These are phyloP conservation scores for Agraylea sexmaculata DNA, from an alignment of 1,140 invertebrate species.

Conservation along the genomic window DNA sequence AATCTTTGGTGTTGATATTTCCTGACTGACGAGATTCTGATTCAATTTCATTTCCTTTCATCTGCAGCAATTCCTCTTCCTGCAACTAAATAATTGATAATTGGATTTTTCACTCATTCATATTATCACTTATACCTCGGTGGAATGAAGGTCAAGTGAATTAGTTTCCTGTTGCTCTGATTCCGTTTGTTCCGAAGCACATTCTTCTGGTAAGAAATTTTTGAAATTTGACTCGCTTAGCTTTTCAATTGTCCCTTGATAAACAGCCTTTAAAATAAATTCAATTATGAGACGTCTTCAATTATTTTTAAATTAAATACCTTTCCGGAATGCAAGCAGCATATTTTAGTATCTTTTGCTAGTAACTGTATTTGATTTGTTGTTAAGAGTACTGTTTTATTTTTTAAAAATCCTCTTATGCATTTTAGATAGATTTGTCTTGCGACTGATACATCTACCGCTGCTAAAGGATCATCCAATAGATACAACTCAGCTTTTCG, in stretches of 20 bases:
- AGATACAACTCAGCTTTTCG: constrained; percentile 48
- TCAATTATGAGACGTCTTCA: background rate
- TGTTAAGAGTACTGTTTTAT: constrained; percentile 40
- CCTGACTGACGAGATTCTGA: constrained; percentile 31
- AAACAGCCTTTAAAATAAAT: constrained; percentile 13
- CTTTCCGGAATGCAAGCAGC: constrained; percentile 35
- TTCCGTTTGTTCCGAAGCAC: constrained; percentile 4
- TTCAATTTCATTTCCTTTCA: too few species aligned
- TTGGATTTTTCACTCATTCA: constrained; percentile 2
- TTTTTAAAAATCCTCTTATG: constrained; percentile 29
- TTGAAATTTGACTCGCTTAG: constrained; percentile 11
- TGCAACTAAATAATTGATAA: too few species aligned
- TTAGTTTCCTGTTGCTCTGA: constrained; percentile 5
- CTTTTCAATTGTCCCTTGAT: constrained; percentile 16
- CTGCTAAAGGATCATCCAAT: constrained; percentile 48
- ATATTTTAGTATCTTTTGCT: constrained; percentile 39
- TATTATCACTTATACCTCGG: constrained; percentile 5
- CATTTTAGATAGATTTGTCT: constrained; percentile 23
- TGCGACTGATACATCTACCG: constrained; percentile 47
- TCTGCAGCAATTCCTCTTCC: too few species aligned
- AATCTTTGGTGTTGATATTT: constrained; percentile 33
- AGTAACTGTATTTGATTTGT: constrained; percentile 55
- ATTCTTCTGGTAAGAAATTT: constrained; percentile 2
- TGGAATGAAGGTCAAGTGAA: constrained; percentile 23
- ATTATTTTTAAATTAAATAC: constrained; percentile 8